Conservation (phyloP, 2,888 invertebrate species). For the Melolontha melolontha region DNA sequence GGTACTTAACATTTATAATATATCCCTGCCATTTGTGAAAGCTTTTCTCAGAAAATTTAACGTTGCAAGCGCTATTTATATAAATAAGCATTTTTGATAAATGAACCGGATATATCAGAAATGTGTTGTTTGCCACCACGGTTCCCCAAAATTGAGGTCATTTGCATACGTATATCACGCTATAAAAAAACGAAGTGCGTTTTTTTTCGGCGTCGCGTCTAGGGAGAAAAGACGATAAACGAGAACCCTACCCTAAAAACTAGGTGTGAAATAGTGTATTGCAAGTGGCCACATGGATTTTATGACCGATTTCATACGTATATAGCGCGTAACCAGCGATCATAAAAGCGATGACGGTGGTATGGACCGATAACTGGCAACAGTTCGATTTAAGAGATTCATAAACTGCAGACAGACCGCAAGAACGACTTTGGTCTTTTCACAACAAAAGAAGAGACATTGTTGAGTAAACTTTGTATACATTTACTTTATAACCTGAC, state of each 20-base stretch:
- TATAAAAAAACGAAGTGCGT: too few relatives aligned
- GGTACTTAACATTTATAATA: too few relatives aligned
- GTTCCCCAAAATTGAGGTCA: conserved; percentile 18
- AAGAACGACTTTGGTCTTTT: too few relatives aligned
- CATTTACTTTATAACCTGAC: too few relatives aligned
- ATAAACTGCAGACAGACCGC: conserved; percentile 39
- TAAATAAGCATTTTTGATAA: conserved; percentile 15
- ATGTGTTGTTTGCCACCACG: conserved; percentile 13
- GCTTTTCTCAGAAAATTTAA: not conserved
- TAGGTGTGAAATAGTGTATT: conserved; percentile 48
- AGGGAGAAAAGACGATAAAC: too few relatives aligned
- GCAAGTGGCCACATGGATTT: conserved; percentile 45
- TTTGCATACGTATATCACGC: conserved; percentile 19
- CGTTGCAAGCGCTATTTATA: conserved; percentile 7
- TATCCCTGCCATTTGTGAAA: too few relatives aligned
- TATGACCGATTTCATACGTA: conserved; percentile 3
- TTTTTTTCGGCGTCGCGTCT: too few relatives aligned
- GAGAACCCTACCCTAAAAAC: conserved; percentile 39
- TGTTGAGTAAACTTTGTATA: too few relatives aligned
- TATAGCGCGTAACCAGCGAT: not conserved
- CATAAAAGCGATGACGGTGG: conserved; percentile 6
- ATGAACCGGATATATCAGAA: conserved; percentile 27
- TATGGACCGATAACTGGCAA: conserved; percentile 46
- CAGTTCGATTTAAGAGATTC: conserved; percentile 48
- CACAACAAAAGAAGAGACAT: too few relatives aligned